These are phyloP conservation scores for Coregonus suidteri DNA, from an alignment of 2,797 vertebrate species.

Conservation along the genomic window DNA sequence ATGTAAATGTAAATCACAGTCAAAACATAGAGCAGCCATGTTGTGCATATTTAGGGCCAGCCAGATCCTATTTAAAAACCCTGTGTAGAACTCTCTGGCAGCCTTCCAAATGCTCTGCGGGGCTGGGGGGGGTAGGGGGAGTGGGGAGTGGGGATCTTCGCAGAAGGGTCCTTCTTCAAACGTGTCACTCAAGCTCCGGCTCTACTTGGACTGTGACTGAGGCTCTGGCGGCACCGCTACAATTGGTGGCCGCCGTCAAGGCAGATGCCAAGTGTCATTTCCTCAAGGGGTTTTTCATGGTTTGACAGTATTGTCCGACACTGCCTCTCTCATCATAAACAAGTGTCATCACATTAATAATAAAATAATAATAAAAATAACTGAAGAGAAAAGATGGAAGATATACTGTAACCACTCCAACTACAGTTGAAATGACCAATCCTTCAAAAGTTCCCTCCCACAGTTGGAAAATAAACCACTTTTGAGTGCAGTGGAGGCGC, in stretches of 20 bases:
- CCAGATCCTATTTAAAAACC: slow-evolving; percentile 33
- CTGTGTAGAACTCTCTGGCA: slow-evolving; percentile 13
- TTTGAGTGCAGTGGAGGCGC: background rate
- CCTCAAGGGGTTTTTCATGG: background rate
- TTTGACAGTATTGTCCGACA: background rate
- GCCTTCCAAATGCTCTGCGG: slow-evolving; percentile 11
- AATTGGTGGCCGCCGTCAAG: background rate
- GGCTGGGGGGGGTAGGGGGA: background rate
- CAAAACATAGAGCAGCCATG: background rate
- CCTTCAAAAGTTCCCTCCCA: background rate
- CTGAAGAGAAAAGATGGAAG: background rate
- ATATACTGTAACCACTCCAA: background rate
- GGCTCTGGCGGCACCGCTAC: background rate
- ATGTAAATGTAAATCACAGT: background rate
- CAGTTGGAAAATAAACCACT: background rate
- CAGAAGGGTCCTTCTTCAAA: background rate
- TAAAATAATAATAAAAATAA: background rate
- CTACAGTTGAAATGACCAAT: background rate
- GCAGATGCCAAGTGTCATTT: background rate
- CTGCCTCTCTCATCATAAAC: background rate
- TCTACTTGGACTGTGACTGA: background rate
- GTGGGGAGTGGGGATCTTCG: background rate
- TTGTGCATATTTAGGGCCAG: slow-evolving; percentile 36
- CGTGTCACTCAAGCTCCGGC: background rate
- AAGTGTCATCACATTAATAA: background rate